phyloP scores from a whole-genome alignment of 2,113 vertebrate genomes.

The Chaetorhynchus papuensis region DNA sequence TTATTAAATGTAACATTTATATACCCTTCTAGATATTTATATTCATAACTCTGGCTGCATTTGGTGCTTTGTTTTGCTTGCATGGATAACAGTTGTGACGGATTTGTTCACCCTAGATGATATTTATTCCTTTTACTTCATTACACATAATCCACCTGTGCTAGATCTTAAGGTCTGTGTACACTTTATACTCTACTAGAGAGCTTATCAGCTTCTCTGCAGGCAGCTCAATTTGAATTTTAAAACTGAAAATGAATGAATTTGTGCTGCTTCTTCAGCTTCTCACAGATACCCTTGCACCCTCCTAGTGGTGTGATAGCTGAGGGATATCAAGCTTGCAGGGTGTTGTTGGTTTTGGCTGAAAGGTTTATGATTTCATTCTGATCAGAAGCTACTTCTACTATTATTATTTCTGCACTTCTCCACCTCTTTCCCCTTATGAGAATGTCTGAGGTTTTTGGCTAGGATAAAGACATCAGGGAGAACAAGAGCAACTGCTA shows the following conservation, averaged over 20 bases:
- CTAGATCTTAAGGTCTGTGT: slow-evolving; percentile 70
- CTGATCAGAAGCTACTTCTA: neutral
- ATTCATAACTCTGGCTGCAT: slow-evolving; percentile 46
- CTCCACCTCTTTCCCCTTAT: neutral
- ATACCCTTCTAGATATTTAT: slow-evolving; percentile 26
- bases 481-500: neutral
- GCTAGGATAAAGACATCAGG: neutral
- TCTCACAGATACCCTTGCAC: slow-evolving; percentile 5
- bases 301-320: slow-evolving; percentile 52
- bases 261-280: slow-evolving; percentile 65
- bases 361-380: slow-evolving; percentile 5
- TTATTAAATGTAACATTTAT: slow-evolving; percentile 17
- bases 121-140: slow-evolving; percentile 80
- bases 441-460: neutral
- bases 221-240: slow-evolving; percentile 85
- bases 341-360: slow-evolving; percentile 35
- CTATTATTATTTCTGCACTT: neutral
- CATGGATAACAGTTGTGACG: slow-evolving; percentile 55
- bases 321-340: slow-evolving; percentile 35
- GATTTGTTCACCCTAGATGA: slow-evolving; percentile 71
- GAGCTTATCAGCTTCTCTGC: slow-evolving; percentile 83
- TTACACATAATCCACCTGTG: slow-evolving; percentile 79
- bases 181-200: slow-evolving; percentile 73
- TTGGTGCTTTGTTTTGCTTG: slow-evolving; percentile 58
- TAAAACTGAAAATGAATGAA: slow-evolving; percentile 73